Conservation (phyloP, 2,113 vertebrate species). For the Thermophis baileyi region DNA sequence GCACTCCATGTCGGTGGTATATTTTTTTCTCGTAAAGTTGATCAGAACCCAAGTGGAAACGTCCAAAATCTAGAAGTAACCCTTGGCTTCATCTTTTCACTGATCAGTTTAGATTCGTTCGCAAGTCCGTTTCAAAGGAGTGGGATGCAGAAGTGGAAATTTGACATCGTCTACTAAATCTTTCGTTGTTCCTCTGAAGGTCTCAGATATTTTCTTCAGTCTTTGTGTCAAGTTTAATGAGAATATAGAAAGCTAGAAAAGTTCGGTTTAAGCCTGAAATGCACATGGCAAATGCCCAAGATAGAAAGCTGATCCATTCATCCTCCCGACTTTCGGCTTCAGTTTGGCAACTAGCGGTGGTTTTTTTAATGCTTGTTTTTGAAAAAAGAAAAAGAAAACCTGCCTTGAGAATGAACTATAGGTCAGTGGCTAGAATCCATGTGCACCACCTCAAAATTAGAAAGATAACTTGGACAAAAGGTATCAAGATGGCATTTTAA, state of each 20-base stretch:
- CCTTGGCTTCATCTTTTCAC: not conserved
- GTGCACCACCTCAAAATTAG: not conserved
- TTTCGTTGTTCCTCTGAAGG: not conserved
- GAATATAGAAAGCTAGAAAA: not conserved
- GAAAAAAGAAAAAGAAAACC: not conserved
- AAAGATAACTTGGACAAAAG: not conserved
- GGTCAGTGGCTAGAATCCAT: not conserved
- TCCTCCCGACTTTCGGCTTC: not conserved
- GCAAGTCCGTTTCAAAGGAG: not conserved
- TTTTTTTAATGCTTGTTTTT: not conserved
- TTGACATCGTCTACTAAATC: not conserved
- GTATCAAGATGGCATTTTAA: not conserved
- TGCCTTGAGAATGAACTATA: not conserved
- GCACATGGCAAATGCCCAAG: not conserved
- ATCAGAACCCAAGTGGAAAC: not conserved
- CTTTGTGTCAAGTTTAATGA: not conserved
- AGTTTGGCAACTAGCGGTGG: not conserved
- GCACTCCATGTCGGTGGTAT: not conserved
- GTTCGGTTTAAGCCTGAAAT: not conserved
- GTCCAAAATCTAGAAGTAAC: not conserved
- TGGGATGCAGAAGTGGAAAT: not conserved
- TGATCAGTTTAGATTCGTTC: not conserved
- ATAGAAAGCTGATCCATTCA: not conserved
- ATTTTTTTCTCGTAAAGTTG: not conserved
- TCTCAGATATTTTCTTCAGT: not conserved